Conservation (phyloP, 2,888 invertebrate species). For the Urechis unicinctus region DNA sequence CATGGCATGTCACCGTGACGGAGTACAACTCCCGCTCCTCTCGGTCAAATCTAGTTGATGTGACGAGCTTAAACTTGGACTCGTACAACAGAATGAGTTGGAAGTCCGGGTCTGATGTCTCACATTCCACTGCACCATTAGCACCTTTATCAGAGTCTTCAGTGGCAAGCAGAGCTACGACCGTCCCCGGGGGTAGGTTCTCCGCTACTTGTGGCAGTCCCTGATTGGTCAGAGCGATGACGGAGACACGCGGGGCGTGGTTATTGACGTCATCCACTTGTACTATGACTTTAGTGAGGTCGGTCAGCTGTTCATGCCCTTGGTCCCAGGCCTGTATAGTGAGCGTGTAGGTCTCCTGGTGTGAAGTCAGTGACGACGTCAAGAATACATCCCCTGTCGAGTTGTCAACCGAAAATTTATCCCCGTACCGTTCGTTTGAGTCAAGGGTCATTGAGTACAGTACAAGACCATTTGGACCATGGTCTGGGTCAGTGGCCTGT, state of each 20-base stretch:
- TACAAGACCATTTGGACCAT: conserved; percentile 1
- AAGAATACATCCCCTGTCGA: conserved; percentile 5
- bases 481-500: conserved; percentile 1
- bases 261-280: conserved; percentile 3
- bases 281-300: not conserved
- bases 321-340: not conserved
- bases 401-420: conserved; percentile 1
- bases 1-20: conserved; percentile 1
- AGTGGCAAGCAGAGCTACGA: conserved; percentile 1
- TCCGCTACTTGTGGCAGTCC: conserved; percentile 1
- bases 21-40: not conserved
- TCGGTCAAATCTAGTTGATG: not conserved
- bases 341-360: not conserved
- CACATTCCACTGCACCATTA: conserved; percentile 3
- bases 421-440: not conserved
- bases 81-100: not conserved
- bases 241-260: conserved; percentile 1
- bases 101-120: not conserved
- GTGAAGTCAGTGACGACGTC: not conserved
- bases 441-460: not conserved
- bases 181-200: not conserved
- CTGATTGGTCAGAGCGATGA: not conserved
- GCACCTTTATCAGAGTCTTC: conserved; percentile 1
- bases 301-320: not conserved
- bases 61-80: conserved; percentile 3